Evolutionary conservation across 2,113 vertebrate genomes (phyloP), one percentile per base, ranked within the genome.

Genomic region (Anguilla rostrata): DNA sequence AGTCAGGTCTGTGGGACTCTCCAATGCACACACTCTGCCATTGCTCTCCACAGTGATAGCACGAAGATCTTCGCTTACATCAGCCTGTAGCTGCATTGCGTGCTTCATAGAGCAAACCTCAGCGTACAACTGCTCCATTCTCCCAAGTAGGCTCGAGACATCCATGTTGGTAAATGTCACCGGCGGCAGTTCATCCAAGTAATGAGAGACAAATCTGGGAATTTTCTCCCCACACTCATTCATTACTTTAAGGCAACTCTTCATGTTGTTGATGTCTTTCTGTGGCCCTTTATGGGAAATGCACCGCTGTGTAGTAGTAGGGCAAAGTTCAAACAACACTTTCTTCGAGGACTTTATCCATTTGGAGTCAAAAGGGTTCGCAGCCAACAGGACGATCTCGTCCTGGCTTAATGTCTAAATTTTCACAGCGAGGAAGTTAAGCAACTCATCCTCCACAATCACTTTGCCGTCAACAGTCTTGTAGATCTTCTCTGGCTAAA

Each of bases 391-490:
- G 20, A 87, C 46, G 15, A 87, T 53, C 46, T 83, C 81, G 29
- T 83, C 71, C 86, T 87, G 86, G 15, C 39, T 41, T 26, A 87
- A 3, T 2, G 39, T 84, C 12, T 46, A 46, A 0, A 71, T 79
- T 49, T 84, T 84, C 18, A 87, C 53, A 15, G n/a, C 26, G 2
- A 81, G 66, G 26, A 87, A 84, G 39, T 84, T 78, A 53, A 87
- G 63, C 6, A 60, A 39, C 39, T 87, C 43, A 81, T 87, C 83
- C 39, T 87, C 81, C 11, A 84, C 86, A 20, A 87, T 84, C n/a
- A 79, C 8, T 84, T 81, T 66, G 9, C 82, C 49, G 26, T 78
- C 71, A 87, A 29, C 49, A 41, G 71, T 84, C 22, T 79, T 79
- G 14, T 87, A 78, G 34, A 79, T 83, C n/a, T 46, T 46, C 34